Evolutionary conservation across 2,797 vertebrate species (phyloP).

Genomic region (Sarcophilus harrisii): DNA sequence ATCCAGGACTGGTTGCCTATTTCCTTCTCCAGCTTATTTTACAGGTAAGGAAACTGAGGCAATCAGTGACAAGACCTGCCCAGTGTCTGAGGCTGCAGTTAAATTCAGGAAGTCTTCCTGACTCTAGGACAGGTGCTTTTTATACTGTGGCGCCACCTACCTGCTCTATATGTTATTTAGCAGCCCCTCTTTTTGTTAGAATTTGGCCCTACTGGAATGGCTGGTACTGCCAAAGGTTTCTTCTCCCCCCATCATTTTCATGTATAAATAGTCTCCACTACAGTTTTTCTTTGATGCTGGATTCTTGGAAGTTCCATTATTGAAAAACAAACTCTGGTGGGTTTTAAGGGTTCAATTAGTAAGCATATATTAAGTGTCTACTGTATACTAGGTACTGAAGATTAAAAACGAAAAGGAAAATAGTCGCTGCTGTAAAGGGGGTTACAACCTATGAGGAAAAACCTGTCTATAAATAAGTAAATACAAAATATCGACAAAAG

Average conservation of each 20-base stretch:
- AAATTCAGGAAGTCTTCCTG: neutral
- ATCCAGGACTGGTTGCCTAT: neutral
- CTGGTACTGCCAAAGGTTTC: neutral
- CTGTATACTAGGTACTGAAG: neutral
- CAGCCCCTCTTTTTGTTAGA: neutral
- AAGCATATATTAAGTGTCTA: neutral
- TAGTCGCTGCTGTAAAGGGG: no score
- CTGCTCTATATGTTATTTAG: neutral
- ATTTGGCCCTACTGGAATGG: neutral
- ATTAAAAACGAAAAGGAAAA: no score
- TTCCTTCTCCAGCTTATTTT: neutral
- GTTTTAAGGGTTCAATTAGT: neutral
- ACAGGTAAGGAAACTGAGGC: neutral
- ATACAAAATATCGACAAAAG: neutral
- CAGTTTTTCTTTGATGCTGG: neutral
- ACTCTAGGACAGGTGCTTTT: neutral
- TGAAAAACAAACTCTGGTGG: neutral
- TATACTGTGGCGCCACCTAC: neutral
- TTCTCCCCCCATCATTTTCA: neutral
- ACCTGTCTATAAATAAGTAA: neutral
- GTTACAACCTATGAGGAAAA: neutral
- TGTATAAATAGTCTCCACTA: neutral
- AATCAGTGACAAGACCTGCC: neutral
- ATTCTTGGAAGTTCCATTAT: neutral
- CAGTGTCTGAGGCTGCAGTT: neutral